These are phyloP conservation scores for Torymus aiolomorphi DNA, from an alignment of 2,888 invertebrate species.

Conservation along the genomic window DNA sequence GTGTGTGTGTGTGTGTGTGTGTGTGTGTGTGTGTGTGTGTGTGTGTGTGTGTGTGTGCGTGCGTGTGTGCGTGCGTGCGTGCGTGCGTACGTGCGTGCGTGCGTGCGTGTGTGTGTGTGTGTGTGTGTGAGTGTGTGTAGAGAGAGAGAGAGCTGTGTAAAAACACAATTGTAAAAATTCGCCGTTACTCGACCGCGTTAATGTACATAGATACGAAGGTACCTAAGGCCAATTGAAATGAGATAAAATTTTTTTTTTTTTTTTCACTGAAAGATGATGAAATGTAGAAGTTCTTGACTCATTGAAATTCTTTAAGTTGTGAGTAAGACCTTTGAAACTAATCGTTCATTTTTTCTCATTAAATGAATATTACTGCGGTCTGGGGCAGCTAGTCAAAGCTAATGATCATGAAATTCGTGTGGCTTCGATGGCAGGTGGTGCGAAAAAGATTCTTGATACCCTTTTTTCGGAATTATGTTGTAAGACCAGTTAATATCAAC, in stretches of 20 bases:
- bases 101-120: too few relatives aligned
- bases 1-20: too few relatives aligned
- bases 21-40: too few relatives aligned
- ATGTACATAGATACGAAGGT: conserved; percentile 62
- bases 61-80: too few relatives aligned
- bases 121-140: too few relatives aligned
- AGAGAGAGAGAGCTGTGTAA: too few relatives aligned
- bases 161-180: conserved; percentile 53
- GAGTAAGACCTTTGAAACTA: background rate
- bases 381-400: conserved; percentile 65
- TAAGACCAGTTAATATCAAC: too few relatives aligned
- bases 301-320: conserved; percentile 24
- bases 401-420: conserved; percentile 18
- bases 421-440: conserved; percentile 53
- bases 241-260: conserved; percentile 28
- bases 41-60: too few relatives aligned
- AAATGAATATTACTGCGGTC: conserved; percentile 32
- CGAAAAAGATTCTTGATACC: conserved; percentile 21
- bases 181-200: conserved; percentile 56
- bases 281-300: conserved; percentile 10
- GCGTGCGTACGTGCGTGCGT: too few relatives aligned
- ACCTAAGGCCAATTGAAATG: conserved; percentile 55
- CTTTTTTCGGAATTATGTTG: too few relatives aligned
- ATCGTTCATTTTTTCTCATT: conserved; percentile 2
- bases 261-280: conserved; percentile 1